Evolutionary conservation across 2,113 vertebrate genomes (phyloP).

Genomic region (Ploceus nigricollis): DNA sequence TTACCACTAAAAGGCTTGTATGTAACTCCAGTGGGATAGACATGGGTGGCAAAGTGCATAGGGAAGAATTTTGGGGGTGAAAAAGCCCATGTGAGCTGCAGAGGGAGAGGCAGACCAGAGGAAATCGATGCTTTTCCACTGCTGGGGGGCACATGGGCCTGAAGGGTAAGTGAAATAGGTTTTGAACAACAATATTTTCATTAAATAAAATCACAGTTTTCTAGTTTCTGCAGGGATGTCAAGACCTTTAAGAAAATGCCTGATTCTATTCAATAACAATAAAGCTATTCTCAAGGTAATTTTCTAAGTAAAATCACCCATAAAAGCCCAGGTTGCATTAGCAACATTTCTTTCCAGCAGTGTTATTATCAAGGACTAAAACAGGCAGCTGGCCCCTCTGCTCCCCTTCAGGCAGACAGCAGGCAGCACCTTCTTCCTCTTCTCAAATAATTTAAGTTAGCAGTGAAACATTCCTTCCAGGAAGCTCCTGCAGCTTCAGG

Average conservation of each 20-base stretch:
- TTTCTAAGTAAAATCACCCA: background rate
- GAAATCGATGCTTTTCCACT: accelerated
- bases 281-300: background rate
- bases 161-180: background rate
- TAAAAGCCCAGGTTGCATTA: background rate
- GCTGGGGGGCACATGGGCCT: accelerated
- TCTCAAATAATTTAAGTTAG: background rate
- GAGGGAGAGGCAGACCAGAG: background rate
- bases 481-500: background rate
- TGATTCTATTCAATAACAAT: background rate
- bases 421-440: background rate
- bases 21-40: background rate
- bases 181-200: background rate
- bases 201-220: background rate
- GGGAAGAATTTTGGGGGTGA: background rate
- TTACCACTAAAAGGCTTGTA: accelerated
- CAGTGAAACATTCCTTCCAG: background rate
- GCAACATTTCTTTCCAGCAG: background rate
- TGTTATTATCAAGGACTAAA: background rate
- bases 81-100: background rate
- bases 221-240: background rate
- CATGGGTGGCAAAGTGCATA: background rate
- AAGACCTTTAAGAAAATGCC: background rate
- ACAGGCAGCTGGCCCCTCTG: background rate
- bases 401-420: background rate